Conservation (phyloP, 2,113 vertebrate genomes). For the Lampris megalopsis region DNA sequence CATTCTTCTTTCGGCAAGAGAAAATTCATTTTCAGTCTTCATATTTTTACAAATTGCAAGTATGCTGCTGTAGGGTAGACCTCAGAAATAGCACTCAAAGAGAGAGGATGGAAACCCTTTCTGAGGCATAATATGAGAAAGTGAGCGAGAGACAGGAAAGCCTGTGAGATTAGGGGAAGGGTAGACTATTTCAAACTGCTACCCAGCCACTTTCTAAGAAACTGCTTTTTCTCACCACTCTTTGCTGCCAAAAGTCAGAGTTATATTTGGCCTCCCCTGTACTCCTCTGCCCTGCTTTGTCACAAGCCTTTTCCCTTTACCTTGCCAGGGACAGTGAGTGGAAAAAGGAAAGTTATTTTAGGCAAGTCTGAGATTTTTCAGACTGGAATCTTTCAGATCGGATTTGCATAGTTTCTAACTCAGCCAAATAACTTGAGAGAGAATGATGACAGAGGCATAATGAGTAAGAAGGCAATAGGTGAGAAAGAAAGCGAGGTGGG, state of each 20-base stretch:
- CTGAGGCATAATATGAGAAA: neutral
- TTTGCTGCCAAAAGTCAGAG: conserved; percentile 49
- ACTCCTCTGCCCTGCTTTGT: conserved; percentile 17
- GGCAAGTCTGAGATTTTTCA: neutral
- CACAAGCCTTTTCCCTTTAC: conserved; percentile 18
- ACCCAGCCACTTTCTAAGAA: conserved; percentile 35
- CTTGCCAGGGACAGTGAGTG: conserved; percentile 17
- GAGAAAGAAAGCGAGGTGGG: neutral
- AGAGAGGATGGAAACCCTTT: conserved; percentile 6
- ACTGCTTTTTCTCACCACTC: conserved; percentile 21
- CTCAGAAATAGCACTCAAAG: neutral
- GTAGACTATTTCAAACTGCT: conserved; percentile 13
- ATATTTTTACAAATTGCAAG: conserved; percentile 8
- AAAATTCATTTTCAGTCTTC: conserved; percentile 36
- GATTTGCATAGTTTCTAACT: neutral
- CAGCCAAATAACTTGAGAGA: neutral
- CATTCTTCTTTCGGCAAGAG: conserved; percentile 26
- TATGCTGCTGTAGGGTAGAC: neutral
- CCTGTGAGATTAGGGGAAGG: neutral
- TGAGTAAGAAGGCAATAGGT: neutral
- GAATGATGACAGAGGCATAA: neutral
- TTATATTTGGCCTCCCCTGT: conserved; percentile 54
- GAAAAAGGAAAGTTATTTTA: neutral
- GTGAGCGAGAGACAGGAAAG: no score
- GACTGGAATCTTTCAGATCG: no score